Evolutionary conservation across 2,113 vertebrate species (phyloP).

Genomic region (Myotis davidii): DNA sequence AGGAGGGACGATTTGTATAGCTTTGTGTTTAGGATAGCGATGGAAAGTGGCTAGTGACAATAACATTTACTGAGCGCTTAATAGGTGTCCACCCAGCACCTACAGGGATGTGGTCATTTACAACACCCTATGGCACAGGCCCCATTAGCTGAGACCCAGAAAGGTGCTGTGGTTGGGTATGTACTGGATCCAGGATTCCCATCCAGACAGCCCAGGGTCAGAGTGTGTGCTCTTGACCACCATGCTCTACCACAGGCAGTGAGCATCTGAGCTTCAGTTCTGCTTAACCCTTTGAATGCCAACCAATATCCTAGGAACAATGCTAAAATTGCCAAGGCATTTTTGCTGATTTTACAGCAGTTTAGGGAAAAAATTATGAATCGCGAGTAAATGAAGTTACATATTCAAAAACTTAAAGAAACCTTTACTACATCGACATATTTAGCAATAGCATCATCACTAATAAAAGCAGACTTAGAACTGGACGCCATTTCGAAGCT

Average conservation of each 20-base stretch:
- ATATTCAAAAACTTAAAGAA: too few relatives aligned
- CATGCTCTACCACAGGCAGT: fast-evolving
- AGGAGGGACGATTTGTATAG: not conserved
- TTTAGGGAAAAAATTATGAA: too few relatives aligned
- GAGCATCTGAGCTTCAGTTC: not conserved
- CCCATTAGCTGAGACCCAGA: not conserved
- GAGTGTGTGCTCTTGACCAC: not conserved
- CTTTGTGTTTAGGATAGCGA: not conserved
- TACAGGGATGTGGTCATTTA: not conserved
- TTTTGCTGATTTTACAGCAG: too few relatives aligned
- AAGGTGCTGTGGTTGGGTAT: fast-evolving
- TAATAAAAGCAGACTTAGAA: too few relatives aligned
- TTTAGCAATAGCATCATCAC: too few relatives aligned
- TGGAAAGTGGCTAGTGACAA: not conserved
- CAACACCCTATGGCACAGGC: not conserved
- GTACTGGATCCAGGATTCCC: not conserved
- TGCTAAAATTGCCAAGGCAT: too few relatives aligned
- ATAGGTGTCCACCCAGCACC: not conserved
- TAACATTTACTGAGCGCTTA: not conserved
- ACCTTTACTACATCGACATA: too few relatives aligned
- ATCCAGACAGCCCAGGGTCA: not conserved
- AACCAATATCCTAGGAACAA: too few relatives aligned
- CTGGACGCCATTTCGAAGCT: too few relatives aligned
- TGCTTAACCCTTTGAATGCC: too few relatives aligned
- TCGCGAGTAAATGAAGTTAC: too few relatives aligned